These are phyloP conservation scores for Pardosa pseudoannulata DNA, from an alignment of 2,888 invertebrate species.

Conservation along the genomic window DNA sequence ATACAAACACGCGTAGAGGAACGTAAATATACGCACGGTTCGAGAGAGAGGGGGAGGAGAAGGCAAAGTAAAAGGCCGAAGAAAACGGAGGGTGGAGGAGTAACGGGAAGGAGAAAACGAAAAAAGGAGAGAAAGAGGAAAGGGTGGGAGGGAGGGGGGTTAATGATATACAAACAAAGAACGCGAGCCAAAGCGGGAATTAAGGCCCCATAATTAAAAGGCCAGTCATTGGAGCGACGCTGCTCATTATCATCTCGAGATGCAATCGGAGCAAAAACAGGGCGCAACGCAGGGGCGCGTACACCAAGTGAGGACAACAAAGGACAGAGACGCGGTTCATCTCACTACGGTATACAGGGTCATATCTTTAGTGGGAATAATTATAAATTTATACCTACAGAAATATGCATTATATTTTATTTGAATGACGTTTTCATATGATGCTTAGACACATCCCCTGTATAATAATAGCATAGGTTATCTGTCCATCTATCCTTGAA, in stretches of 20 bases:
- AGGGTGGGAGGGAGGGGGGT: not conserved
- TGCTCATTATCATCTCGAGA: conserved; percentile 67
- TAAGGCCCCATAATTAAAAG: conserved; percentile 70
- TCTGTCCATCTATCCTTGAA: too few species aligned
- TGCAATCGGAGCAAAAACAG: conserved; percentile 65
- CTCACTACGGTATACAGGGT: too few species aligned
- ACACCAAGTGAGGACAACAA: not conserved
- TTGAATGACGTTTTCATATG: too few species aligned
- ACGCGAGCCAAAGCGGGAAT: conserved; percentile 51
- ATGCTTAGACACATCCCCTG: too few species aligned
- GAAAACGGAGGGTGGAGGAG: not conserved
- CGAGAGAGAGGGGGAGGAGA: too few species aligned
- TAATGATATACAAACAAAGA: conserved; percentile 33
- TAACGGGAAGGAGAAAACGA: not conserved
- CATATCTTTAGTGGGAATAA: too few species aligned
- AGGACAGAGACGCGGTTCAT: too few species aligned
- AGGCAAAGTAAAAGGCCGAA: not conserved
- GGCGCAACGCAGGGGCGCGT: conserved; percentile 51
- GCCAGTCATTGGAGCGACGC: conserved; percentile 68
- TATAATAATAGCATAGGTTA: too few species aligned
- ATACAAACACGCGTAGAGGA: not conserved
- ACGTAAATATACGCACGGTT: too few species aligned
- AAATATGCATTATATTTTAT: too few species aligned
- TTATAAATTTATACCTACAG: too few species aligned
- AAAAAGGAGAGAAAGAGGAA: not conserved